phyloP scores from a whole-genome alignment of 1,140 invertebrate species.

The Reticulitermes speratus region DNA sequence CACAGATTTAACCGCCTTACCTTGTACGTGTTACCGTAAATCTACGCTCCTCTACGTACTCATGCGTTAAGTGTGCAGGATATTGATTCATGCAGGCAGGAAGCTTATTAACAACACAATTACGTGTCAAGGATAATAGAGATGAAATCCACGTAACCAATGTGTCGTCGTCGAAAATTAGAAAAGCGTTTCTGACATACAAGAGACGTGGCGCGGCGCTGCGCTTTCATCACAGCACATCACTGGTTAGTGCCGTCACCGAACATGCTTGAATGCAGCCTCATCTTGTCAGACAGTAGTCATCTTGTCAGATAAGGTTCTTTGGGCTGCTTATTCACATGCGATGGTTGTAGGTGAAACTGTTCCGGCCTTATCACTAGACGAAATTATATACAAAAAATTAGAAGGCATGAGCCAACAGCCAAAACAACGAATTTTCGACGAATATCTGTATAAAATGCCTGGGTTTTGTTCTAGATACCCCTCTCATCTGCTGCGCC shows the following conservation, averaged over 20 bases:
- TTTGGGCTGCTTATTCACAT: not conserved
- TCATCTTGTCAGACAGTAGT: not conserved
- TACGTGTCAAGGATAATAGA: not conserved
- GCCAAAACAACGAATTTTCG: too few species aligned
- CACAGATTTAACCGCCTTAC: too few species aligned
- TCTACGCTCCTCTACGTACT: too few species aligned
- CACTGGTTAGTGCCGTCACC: not conserved
- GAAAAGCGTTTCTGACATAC: not conserved
- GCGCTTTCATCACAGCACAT: not conserved
- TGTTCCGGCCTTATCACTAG: too few species aligned
- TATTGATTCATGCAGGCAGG: not conserved
- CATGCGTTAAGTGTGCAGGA: too few species aligned
- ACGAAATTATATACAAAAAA: too few species aligned
- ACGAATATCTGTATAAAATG: too few species aligned
- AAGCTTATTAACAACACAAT: not conserved
- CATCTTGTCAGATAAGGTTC: not conserved
- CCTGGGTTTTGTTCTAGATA: too few species aligned
- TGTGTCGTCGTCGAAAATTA: not conserved
- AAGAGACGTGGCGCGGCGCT: not conserved
- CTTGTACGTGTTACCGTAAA: too few species aligned
- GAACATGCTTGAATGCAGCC: not conserved
- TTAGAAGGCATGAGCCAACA: too few species aligned
- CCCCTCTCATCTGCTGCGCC: too few species aligned
- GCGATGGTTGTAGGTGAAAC: too few species aligned
- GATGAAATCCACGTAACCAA: not conserved